phyloP scores from a whole-genome alignment of 2,797 vertebrate genomes.

The Micropoecilia bifurca region DNA sequence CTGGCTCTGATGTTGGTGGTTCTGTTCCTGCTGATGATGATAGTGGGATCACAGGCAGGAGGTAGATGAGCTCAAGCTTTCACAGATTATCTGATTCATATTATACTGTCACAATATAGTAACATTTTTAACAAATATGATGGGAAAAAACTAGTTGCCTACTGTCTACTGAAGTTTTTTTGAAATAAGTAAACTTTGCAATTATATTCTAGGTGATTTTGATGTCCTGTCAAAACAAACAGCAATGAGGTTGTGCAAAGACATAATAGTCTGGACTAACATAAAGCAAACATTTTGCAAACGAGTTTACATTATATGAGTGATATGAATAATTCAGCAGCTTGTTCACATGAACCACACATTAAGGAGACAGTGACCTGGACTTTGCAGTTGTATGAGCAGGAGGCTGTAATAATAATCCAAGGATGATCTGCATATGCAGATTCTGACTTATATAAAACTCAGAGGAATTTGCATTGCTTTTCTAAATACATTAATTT shows the following conservation, averaged over 20 bases:
- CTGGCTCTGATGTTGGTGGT: no score
- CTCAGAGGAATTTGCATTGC: not conserved
- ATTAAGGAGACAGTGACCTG: not conserved
- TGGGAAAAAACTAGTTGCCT: no score
- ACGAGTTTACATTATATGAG: not conserved
- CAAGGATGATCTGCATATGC: not conserved
- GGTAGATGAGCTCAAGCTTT: no score
- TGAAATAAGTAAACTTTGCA: not conserved
- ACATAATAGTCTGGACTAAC: not conserved
- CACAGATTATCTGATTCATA: no score
- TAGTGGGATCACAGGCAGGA: no score
- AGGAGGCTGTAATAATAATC: not conserved
- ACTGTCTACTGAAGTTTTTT: not conserved
- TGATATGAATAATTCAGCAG: conserved; percentile 1
- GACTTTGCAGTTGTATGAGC: not conserved
- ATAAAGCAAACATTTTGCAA: not conserved
- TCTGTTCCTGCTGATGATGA: no score
- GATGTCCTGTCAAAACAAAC: not conserved
- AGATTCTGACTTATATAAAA: not conserved
- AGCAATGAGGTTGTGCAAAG: not conserved
- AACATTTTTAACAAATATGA: no score
- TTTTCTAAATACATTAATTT: not conserved
- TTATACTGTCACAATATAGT: no score
- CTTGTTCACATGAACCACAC: not conserved
- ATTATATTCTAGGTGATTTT: not conserved